phyloP scores from a whole-genome alignment of 2,797 vertebrate species.

The Pantherophis vulpinus region DNA sequence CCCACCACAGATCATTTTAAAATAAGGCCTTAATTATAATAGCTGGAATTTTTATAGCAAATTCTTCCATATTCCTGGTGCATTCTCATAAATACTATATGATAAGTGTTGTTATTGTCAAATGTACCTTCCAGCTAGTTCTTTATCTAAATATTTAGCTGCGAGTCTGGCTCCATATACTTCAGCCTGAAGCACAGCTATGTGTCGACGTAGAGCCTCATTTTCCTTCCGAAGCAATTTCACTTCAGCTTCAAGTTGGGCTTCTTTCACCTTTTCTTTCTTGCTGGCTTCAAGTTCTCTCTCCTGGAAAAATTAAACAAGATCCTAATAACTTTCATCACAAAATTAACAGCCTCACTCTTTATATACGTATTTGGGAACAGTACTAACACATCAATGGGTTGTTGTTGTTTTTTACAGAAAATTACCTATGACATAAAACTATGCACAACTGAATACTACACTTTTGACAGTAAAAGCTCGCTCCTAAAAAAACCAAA shows the following conservation, averaged over 20 bases:
- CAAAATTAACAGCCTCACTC: not conserved
- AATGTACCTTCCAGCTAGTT: slow-evolving; percentile 90
- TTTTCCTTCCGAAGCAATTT: slow-evolving; percentile 91
- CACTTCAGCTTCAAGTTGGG: slow-evolving; percentile 87
- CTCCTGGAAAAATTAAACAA: slow-evolving; percentile 73
- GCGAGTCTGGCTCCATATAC: slow-evolving; percentile 95
- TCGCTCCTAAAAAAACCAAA: not conserved
- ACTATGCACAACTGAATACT: not conserved
- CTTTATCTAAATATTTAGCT: slow-evolving; percentile 97
- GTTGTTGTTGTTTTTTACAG: not conserved
- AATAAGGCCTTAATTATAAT: not conserved
- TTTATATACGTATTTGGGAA: not conserved
- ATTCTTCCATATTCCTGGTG: not conserved
- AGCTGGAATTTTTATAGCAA: not conserved
- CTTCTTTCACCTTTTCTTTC: slow-evolving; percentile 91
- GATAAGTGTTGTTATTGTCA: not conserved
- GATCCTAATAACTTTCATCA: not conserved
- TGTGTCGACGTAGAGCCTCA: slow-evolving; percentile 93
- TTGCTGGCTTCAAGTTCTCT: slow-evolving; percentile 90
- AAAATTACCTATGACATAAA: not conserved
- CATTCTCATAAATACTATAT: not conserved
- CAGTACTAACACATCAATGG: not conserved
- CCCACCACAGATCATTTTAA: not conserved
- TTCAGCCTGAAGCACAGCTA: slow-evolving; percentile 95
- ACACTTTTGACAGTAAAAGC: not conserved